Conservation (phyloP, 2,888 invertebrate species). For the Agelastica alni region DNA sequence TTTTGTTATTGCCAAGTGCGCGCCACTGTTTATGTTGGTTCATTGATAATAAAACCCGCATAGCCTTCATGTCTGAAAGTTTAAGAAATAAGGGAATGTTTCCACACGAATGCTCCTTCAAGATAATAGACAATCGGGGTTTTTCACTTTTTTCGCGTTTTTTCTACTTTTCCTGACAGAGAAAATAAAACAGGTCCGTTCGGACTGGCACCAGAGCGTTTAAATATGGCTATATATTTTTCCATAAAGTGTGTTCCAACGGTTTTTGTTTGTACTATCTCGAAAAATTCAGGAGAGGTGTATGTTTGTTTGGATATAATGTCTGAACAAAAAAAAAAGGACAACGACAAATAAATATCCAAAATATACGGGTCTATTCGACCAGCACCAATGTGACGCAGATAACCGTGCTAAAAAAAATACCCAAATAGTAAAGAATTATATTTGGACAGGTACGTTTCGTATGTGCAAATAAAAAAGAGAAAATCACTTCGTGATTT, state of each 20-base stretch:
- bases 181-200: slow-evolving; percentile 11
- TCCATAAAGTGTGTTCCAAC: background rate
- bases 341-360: no score
- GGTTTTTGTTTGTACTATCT: slow-evolving; percentile 1
- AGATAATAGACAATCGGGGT: slow-evolving; percentile 38
- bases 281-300: background rate
- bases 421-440: no score
- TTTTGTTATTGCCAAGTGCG: background rate
- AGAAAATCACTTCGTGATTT: no score
- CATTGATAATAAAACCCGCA: slow-evolving; percentile 32
- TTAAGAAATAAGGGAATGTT: slow-evolving; percentile 32
- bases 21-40: slow-evolving; percentile 17
- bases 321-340: background rate
- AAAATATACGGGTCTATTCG: no score
- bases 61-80: slow-evolving; percentile 30
- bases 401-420: no score
- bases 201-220: slow-evolving; percentile 11
- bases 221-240: slow-evolving; percentile 14
- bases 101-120: slow-evolving; percentile 31
- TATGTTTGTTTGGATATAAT: background rate
- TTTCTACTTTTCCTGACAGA: slow-evolving; percentile 3
- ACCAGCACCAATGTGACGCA: no score
- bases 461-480: no score
- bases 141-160: slow-evolving; percentile 21
- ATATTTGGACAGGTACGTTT: no score